phyloP scores from a whole-genome alignment of 2,797 vertebrate genomes.

The Mus caroli region DNA sequence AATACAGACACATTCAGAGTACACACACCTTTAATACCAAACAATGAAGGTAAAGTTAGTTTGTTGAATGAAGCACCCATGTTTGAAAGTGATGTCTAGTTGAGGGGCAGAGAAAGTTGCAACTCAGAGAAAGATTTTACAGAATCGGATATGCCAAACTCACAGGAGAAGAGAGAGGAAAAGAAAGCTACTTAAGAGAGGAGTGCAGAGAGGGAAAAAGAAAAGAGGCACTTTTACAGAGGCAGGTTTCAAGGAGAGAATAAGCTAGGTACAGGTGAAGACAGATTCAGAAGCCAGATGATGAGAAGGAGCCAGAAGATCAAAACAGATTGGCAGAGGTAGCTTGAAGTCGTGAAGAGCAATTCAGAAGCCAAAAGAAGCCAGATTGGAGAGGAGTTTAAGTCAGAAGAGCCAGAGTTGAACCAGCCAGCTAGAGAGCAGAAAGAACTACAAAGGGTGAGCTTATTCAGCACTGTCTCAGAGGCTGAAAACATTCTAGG shows the following conservation, averaged over 20 bases:
- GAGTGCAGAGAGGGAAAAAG: background rate
- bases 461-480: background rate
- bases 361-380: background rate
- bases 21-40: background rate
- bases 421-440: background rate
- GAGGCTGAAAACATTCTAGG: background rate
- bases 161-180: background rate
- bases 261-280: background rate
- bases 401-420: background rate
- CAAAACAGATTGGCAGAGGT: background rate
- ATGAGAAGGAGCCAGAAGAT: background rate
- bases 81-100: background rate
- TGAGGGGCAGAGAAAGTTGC: background rate
- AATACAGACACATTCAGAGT: background rate
- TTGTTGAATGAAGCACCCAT: background rate
- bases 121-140: background rate
- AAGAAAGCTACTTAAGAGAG: background rate
- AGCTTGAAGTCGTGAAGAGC: background rate
- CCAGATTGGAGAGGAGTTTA: background rate
- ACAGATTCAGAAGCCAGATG: background rate
- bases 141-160: background rate
- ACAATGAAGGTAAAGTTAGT: background rate
- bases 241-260: background rate
- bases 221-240: background rate
- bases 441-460: background rate